A percentile compares a stretch with the other conserved stretches of the same genome.
Conservation (phyloP, 2,888 invertebrate species). For the Hirtodrosophila cameraria region DNA sequence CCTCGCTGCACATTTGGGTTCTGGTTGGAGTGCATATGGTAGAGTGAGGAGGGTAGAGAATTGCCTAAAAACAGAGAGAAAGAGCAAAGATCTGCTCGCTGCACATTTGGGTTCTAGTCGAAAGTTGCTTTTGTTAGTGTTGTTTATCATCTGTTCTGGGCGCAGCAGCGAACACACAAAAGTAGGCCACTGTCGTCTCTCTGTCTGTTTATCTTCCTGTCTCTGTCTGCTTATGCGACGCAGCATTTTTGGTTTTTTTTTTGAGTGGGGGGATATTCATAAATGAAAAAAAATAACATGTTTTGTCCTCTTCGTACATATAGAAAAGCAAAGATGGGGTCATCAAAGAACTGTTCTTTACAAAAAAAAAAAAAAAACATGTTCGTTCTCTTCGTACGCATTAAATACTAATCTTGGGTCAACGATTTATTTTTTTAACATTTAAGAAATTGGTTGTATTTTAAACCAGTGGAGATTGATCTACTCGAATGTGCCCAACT, state of each 20-base stretch:
- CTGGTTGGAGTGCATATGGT: no score
- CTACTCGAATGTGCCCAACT: no score
- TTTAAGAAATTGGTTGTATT: no score
- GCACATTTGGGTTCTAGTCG: slow-evolving; percentile 2
- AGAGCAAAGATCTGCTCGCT: slow-evolving; percentile 4
- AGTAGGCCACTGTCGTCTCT: slow-evolving; percentile 45
- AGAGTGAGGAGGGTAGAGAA: no score
- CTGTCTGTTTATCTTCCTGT: slow-evolving; percentile 32
- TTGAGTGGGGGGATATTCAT: background rate
- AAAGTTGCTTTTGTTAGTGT: slow-evolving; percentile 24
- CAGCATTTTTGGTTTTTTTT: slow-evolving; percentile 3
- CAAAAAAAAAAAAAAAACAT: no score
- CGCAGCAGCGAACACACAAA: slow-evolving; percentile 20
- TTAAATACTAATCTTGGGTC: no score
- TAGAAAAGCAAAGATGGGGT: background rate
- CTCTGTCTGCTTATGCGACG: slow-evolving; percentile 24
- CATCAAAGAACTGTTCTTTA: background rate
- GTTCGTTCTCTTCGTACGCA: no score
- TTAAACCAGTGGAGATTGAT: no score
- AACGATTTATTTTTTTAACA: no score
- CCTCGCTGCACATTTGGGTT: no score
- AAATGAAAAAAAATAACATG: background rate
- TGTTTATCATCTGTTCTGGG: slow-evolving; percentile 21
- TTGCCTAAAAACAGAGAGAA: no score
- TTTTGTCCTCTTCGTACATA: background rate